Conservation (phyloP, 92 coral and sea anemone species). For the Porites lobata region DNA sequence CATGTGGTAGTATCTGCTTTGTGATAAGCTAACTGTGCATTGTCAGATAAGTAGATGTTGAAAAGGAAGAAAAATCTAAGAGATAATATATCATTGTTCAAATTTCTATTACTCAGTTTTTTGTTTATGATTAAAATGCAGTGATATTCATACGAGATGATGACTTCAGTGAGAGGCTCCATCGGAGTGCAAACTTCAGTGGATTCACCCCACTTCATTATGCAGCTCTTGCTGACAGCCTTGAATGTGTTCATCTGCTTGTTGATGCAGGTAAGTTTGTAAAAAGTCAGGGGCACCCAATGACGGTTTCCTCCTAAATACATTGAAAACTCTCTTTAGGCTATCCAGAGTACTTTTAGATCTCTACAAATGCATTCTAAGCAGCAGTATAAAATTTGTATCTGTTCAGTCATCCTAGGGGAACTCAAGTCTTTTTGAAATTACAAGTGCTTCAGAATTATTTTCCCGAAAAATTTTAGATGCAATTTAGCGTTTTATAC, state of each 20-base stretch:
- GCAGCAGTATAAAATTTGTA: too few species aligned
- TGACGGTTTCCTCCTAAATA: too few species aligned
- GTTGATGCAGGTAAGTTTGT: constrained; percentile 80
- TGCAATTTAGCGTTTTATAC: too few species aligned
- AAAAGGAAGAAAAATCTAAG: neutral
- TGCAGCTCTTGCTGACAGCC: constrained; percentile 89
- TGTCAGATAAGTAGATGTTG: too few species aligned
- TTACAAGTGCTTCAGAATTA: too few species aligned
- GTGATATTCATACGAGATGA: constrained; percentile 93
- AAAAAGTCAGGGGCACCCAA: neutral
- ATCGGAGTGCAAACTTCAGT: constrained; percentile 91
- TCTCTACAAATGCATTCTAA: too few species aligned
- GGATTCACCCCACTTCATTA: constrained; percentile 99
- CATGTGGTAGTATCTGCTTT: neutral
- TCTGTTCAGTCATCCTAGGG: too few species aligned
- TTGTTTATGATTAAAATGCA: constrained; percentile 17
- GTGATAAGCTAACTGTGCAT: too few species aligned
- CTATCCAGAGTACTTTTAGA: too few species aligned
- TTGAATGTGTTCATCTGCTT: constrained; percentile 82
- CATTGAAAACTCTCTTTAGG: too few species aligned
- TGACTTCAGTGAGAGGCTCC: constrained; percentile 86
- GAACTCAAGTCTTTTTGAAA: too few species aligned
- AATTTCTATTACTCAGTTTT: neutral
- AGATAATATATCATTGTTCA: neutral
- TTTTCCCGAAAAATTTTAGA: too few species aligned